Conservation (phyloP, 2,113 vertebrate genomes). For the Gnathonemus echidnorhynchus region DNA sequence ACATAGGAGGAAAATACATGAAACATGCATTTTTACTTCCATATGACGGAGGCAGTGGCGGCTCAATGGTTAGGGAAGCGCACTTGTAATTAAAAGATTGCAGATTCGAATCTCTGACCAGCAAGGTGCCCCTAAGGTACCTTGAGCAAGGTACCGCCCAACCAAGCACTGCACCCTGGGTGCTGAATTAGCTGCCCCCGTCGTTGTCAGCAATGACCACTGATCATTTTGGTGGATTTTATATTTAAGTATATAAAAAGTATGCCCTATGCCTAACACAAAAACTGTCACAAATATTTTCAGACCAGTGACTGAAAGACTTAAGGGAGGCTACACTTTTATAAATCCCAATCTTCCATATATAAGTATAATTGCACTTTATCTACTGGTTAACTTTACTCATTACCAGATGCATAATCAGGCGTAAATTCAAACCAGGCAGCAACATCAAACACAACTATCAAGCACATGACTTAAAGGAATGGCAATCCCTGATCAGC, state of each 20-base stretch:
- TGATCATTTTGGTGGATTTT: not conserved
- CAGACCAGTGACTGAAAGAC: not conserved
- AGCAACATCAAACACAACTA: not conserved
- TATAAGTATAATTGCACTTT: not conserved
- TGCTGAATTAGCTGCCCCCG: no score
- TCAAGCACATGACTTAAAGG: not conserved
- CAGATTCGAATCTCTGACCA: no score
- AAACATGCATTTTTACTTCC: not conserved
- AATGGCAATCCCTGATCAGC: not conserved
- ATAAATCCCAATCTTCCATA: not conserved
- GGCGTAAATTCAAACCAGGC: not conserved
- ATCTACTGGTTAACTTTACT: not conserved
- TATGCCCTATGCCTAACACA: not conserved
- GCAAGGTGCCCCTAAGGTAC: no score
- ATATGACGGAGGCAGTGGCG: not conserved
- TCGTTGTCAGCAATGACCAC: no score
- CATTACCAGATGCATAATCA: not conserved
- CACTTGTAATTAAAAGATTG: no score
- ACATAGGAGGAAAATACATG: not conserved
- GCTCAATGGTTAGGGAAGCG: no score
- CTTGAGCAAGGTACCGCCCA: no score
- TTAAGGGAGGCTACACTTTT: not conserved
- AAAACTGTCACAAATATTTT: not conserved
- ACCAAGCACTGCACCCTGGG: no score
- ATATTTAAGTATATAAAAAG: not conserved